phyloP scores from a whole-genome alignment of 2,888 invertebrate genomes.

The Tuta absoluta region DNA sequence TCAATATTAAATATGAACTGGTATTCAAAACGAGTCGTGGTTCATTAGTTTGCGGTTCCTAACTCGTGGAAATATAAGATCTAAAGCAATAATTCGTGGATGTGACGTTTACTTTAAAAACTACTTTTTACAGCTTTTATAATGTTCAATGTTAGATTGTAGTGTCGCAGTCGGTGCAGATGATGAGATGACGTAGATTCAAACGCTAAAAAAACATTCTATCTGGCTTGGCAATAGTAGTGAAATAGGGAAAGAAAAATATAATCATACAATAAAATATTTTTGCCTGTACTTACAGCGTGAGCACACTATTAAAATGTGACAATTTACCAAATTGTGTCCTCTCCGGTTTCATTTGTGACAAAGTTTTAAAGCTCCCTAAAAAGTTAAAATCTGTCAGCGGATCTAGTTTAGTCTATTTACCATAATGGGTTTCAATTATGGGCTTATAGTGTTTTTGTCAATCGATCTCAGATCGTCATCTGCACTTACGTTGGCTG shows the following conservation, averaged over 20 bases:
- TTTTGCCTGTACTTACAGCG: too few relatives aligned
- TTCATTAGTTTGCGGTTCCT: conserved; percentile 58
- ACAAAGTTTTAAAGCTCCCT: too few relatives aligned
- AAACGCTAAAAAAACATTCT: background rate
- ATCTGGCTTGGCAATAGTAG: too few relatives aligned
- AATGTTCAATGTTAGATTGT: conserved; percentile 22
- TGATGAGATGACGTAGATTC: conserved; percentile 11
- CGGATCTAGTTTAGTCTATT: too few relatives aligned
- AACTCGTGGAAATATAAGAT: conserved; percentile 50
- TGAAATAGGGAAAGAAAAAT: too few relatives aligned
- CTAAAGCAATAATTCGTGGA: conserved; percentile 76
- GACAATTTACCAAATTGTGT: too few relatives aligned
- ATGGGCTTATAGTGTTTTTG: too few relatives aligned
- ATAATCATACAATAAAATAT: too few relatives aligned
- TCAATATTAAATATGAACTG: background rate
- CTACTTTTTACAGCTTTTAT: conserved; percentile 26
- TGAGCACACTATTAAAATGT: too few relatives aligned
- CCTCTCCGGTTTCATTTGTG: too few relatives aligned
- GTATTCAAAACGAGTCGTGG: background rate
- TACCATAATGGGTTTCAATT: too few relatives aligned
- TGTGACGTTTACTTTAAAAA: conserved; percentile 56
- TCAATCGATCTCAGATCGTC: background rate
- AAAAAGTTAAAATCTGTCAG: too few relatives aligned
- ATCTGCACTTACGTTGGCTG: background rate
- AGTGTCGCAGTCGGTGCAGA: conserved; percentile 5